These are phyloP conservation scores for Stictonetta naevosa DNA, from an alignment of 2,113 vertebrate genomes.

Conservation along the genomic window DNA sequence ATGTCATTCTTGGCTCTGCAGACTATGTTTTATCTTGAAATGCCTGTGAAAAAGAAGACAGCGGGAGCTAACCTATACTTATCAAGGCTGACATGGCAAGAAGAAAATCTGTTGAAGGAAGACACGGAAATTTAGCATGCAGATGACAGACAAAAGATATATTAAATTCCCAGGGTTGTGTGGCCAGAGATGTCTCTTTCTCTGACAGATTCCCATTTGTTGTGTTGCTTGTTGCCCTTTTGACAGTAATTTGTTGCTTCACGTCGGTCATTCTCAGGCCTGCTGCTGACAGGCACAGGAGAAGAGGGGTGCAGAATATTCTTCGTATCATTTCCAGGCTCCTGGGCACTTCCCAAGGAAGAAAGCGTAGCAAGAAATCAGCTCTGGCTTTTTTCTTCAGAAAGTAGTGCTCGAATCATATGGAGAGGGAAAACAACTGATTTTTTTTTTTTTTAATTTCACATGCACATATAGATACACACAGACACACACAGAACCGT, in stretches of 20 bases:
- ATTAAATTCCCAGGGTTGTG: slow-evolving; percentile 3
- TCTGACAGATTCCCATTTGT: slow-evolving; percentile 49
- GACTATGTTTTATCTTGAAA: slow-evolving; percentile 48
- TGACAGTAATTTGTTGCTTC: background rate
- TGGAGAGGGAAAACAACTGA: background rate
- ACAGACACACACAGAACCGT: background rate
- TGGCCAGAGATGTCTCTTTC: background rate
- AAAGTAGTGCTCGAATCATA: background rate
- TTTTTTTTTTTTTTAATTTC: background rate
- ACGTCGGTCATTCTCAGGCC: background rate
- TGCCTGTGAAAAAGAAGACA: background rate
- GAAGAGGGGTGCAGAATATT: background rate
- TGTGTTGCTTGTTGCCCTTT: slow-evolving; percentile 33
- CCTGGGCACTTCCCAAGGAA: background rate
- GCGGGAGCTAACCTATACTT: slow-evolving; percentile 16
- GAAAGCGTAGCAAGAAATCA: background rate
- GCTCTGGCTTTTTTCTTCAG: background rate
- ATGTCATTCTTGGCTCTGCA: slow-evolving; percentile 35
- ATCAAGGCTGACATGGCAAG: slow-evolving; percentile 37
- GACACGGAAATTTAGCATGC: slow-evolving; percentile 24
- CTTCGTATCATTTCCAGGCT: background rate
- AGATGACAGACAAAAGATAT: slow-evolving; percentile 43
- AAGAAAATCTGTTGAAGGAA: slow-evolving; percentile 17
- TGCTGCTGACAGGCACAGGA: background rate
- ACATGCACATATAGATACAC: background rate